Evolutionary conservation across 2,888 invertebrate genomes (phyloP).

Genomic region (Digitonthophagus gazella): DNA sequence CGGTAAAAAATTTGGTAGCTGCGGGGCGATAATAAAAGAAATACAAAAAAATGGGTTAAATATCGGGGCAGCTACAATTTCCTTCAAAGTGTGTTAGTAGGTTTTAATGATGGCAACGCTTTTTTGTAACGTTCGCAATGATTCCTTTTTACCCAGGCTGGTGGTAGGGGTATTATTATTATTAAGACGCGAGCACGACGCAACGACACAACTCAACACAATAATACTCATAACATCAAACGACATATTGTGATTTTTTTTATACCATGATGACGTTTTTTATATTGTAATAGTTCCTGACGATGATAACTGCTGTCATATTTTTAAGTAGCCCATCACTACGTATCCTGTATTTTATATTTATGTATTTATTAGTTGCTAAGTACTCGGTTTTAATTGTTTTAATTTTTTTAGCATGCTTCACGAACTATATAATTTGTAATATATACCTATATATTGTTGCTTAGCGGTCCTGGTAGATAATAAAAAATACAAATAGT

Average conservation of each 20-base stretch:
- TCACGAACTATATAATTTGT: conserved; percentile 19
- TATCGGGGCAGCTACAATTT: conserved; percentile 27
- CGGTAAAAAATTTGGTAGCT: conserved; percentile 12
- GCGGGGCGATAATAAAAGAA: conserved; percentile 20
- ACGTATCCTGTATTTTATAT: conserved; percentile 25
- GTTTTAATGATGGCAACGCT: conserved; percentile 18
- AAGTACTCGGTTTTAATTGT: conserved; percentile 17
- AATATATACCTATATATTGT: conserved; percentile 16
- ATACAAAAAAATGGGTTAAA: not conserved
- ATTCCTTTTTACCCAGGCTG: conserved; percentile 24
- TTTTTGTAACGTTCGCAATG: conserved; percentile 16
- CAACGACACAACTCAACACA: conserved; percentile 35
- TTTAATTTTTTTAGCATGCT: conserved; percentile 24
- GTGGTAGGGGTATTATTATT: conserved; percentile 40
- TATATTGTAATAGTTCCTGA: conserved; percentile 37
- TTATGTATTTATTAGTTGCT: conserved; percentile 27
- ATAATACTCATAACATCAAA: conserved; percentile 45
- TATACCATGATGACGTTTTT: conserved; percentile 11
- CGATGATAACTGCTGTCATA: conserved; percentile 27
- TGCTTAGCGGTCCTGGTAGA: conserved; percentile 27
- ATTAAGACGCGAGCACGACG: conserved; percentile 37
- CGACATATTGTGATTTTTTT: conserved; percentile 44
- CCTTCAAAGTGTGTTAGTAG: conserved; percentile 27
- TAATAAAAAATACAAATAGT: conserved; percentile 22
- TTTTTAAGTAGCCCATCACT: conserved; percentile 23